Conservation (phyloP, 2,888 invertebrate genomes). For the Mythimna ferrago region DNA sequence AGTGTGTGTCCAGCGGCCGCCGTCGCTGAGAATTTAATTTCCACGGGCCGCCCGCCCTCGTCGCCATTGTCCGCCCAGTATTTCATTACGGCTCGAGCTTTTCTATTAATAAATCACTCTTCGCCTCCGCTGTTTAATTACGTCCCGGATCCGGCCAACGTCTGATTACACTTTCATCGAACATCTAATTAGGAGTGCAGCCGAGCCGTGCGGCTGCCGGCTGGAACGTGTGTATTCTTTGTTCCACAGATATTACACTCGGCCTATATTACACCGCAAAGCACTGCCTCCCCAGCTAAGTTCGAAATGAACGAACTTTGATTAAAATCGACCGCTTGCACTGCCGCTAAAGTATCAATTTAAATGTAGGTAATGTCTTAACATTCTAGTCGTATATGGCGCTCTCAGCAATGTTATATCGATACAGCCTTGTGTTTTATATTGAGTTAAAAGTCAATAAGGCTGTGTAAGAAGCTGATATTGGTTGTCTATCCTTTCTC, state of each 20-base stretch:
- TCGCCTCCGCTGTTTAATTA: constrained; percentile 90
- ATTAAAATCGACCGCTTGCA: constrained; percentile 85
- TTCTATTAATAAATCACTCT: constrained; percentile 91
- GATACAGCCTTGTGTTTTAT: constrained; percentile 34
- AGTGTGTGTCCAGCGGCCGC: constrained; percentile 78
- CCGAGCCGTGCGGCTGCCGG: constrained; percentile 72
- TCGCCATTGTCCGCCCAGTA: constrained; percentile 90
- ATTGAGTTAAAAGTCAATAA: constrained; percentile 56
- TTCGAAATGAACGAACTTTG: constrained; percentile 87
- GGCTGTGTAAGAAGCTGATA: constrained; percentile 39
- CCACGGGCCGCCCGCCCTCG: constrained; percentile 85
- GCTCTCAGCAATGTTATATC: constrained; percentile 14
- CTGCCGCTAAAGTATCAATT: constrained; percentile 62
- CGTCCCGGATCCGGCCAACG: constrained; percentile 88
- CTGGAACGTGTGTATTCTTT: constrained; percentile 86
- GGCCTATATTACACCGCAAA: constrained; percentile 82
- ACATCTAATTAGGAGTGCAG: constrained; percentile 90
- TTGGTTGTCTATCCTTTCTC: constrained; percentile 38
- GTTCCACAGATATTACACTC: constrained; percentile 84
- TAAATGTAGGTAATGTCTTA: constrained; percentile 59
- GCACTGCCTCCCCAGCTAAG: constrained; percentile 79
- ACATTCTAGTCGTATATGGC: constrained; percentile 40
- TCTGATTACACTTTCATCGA: constrained; percentile 91
- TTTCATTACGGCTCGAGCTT: constrained; percentile 90
- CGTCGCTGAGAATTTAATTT: constrained; percentile 89